A percentile compares a stretch with the other conserved stretches of the same genome.
phyloP scores from a whole-genome alignment of 2,113 vertebrate genomes.

The Puffinus mauretanicus region DNA sequence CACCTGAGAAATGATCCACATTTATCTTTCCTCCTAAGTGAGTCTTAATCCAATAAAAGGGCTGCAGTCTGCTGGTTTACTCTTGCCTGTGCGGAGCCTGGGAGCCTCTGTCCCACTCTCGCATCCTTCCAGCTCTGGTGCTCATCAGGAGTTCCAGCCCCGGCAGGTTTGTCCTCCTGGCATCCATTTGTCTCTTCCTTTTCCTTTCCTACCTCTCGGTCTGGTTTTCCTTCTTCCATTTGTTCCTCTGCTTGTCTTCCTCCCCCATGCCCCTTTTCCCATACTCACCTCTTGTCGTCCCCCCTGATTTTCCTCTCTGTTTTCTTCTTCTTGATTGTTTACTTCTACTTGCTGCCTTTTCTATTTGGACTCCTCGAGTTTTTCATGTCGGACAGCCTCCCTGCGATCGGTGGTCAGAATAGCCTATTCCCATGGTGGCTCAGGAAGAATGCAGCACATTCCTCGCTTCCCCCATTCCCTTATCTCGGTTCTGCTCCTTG shows the following conservation, averaged over 20 bases:
- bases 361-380: background rate
- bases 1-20: background rate
- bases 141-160: background rate
- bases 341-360: background rate
- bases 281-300: background rate
- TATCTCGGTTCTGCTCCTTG: slow-evolving; percentile 6
- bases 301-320: background rate
- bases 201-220: background rate
- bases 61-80: background rate
- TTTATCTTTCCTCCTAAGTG: background rate
- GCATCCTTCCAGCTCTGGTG: background rate
- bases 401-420: rapidly evolving
- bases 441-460: background rate
- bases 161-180: background rate
- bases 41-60: background rate
- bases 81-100: background rate
- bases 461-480: background rate
- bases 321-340: background rate
- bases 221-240: background rate
- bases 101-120: background rate
- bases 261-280: background rate
- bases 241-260: background rate
- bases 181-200: background rate
- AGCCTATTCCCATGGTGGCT: background rate
- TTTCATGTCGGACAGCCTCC: background rate